Evolutionary conservation across 2,113 vertebrate genomes (phyloP), one percentile per base, ranked within the genome.

Genomic region (Chascanopsetta lugubris): DNA sequence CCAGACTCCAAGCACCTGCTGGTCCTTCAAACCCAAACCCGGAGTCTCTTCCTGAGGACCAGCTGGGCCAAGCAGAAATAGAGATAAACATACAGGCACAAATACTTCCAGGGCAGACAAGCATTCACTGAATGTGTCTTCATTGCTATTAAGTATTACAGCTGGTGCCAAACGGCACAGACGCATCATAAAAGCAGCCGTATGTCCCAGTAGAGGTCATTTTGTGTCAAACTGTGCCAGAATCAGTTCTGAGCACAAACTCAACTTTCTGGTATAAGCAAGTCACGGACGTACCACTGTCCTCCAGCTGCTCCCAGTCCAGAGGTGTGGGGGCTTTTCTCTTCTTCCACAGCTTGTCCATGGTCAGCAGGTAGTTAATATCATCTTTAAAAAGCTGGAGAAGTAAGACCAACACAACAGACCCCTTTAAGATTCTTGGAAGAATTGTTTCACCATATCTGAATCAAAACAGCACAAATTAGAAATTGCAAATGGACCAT

Each of bases 271-370:
- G 10, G 24, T 13, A 24, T 20, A 8, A 8, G 17, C 17, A 6
- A 9, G 22, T 21, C 36, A 18, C 6, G 22, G 13, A 40, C 87
- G 59, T 91, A 99, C 97, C 94, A 69, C 89, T 92, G 57, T 90
- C 92, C 63, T 97, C 92, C 26, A 98, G 87, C 79, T 95, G 91
- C 3, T 91, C 80, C 97, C 97, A 99, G 85, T 98, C 95, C 73
- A 99, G 86, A 0, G 97, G 97, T 48, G 93, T 89, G 0, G 97
- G 97, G 30, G 97, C 94, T 91, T 96, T 99, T 85, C 97, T 95
- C 88, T 97, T 99, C 83, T 94, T 95, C 97, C 97, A 99, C 18
- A 99, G 90, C 79, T 98, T 98, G 88, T 99, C 97, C 97, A 99
- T 99, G 4, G 95, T 98, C 83, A 99, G 88, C 45, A 99, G 86